phyloP scores from a whole-genome alignment of 2,888 invertebrate species.

The Piscicola geometra region DNA sequence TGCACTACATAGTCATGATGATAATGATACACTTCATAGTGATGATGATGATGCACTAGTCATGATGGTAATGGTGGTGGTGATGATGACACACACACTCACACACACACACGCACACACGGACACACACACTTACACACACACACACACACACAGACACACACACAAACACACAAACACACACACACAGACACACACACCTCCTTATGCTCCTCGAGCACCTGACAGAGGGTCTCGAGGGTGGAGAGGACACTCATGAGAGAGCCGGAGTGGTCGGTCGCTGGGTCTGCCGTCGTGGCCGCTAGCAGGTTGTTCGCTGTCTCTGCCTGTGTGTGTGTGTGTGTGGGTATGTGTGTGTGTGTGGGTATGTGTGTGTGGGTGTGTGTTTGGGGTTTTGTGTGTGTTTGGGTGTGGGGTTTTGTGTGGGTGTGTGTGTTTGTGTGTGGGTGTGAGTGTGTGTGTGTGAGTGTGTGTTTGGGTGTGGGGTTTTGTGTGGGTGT shows the following conservation, averaged over 20 bases:
- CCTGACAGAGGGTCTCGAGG: constrained; percentile 85
- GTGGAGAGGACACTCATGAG: constrained; percentile 94
- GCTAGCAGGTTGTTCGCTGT: constrained; percentile 55
- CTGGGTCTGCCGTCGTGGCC: constrained; percentile 61
- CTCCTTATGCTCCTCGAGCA: constrained; percentile 69
- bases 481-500: not conserved
- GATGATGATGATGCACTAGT: too few species aligned
- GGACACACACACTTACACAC: not conserved
- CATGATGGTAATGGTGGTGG: too few species aligned
- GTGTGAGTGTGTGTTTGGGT: not conserved
- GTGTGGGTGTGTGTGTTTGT: not conserved
- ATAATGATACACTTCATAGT: too few species aligned
- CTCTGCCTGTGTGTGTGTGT: constrained; percentile 47
- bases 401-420: not conserved
- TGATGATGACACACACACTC: too few species aligned
- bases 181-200: constrained; percentile 41
- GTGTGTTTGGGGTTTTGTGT: constrained; percentile 3
- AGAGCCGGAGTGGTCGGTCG: constrained; percentile 91
- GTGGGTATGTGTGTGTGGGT: constrained; percentile 13
- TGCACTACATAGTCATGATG: too few species aligned
- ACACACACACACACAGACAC: not conserved
- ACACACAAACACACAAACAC: constrained; percentile 7
- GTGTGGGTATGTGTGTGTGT: constrained; percentile 11
- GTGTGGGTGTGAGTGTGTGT: not conserved
- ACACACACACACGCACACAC: too few species aligned